A percentile compares a stretch with the other conserved stretches of the same genome.
These are phyloP conservation scores for Erebia ligea DNA, from an alignment of 2,888 invertebrate species.

Conservation along the genomic window DNA sequence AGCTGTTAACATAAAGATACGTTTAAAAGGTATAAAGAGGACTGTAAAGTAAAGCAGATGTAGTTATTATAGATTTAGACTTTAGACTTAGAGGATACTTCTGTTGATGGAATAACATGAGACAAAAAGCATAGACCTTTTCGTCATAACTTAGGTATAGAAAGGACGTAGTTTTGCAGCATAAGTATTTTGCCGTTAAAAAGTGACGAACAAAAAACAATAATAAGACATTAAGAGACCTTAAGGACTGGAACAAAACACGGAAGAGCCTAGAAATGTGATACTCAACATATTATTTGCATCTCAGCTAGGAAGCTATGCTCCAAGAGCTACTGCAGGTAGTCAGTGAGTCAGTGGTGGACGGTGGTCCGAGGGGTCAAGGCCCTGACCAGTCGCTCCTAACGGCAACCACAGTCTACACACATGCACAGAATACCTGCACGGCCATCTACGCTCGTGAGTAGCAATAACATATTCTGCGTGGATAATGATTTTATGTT, in stretches of 20 bases:
- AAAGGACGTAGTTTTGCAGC: no score
- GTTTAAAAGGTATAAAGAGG: no score
- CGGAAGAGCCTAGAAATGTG: not conserved
- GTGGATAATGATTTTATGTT: conserved; percentile 28
- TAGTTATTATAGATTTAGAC: no score
- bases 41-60: no score
- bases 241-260: not conserved
- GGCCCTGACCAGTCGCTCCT: conserved; percentile 32
- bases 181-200: no score
- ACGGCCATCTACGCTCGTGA: conserved; percentile 9
- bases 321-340: conserved; percentile 21
- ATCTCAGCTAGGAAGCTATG: conserved; percentile 14
- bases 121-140: no score
- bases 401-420: conserved; percentile 31
- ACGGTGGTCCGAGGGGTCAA: conserved; percentile 38
- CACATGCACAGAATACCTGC: conserved; percentile 25
- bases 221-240: not conserved
- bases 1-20: no score
- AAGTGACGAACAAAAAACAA: not conserved
- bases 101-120: no score
- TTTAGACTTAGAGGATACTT: no score
- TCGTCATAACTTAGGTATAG: no score
- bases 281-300: conserved; percentile 1
- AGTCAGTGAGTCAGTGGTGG: conserved; percentile 29
- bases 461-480: conserved; percentile 14